Evolutionary conservation across 2,113 vertebrate genomes (phyloP).

Genomic region (Daubentonia madagascariensis): DNA sequence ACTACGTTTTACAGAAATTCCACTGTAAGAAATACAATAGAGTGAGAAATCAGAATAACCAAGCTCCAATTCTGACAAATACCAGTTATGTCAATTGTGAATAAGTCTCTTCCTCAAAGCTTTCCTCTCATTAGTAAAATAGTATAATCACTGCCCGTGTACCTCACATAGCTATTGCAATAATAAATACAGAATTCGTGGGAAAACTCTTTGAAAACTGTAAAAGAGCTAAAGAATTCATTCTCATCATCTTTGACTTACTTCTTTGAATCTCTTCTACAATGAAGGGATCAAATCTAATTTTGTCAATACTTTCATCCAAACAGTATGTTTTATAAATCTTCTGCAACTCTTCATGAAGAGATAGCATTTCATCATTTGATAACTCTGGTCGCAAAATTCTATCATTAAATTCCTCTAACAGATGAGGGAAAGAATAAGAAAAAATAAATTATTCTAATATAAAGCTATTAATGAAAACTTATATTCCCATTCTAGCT

Average conservation of each 20-base stretch:
- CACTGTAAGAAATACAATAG: neutral
- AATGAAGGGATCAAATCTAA: conserved; percentile 93
- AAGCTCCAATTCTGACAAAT: neutral
- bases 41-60: neutral
- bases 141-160: neutral
- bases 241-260: conserved; percentile 81
- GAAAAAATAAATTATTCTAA: conserved; percentile 46
- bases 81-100: neutral
- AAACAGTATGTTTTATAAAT: conserved; percentile 95
- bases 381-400: conserved; percentile 94
- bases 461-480: neutral
- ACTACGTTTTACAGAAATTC: conserved; percentile 14
- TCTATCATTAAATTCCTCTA: conserved; percentile 98
- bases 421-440: conserved; percentile 54
- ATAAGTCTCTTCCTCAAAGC: conserved; percentile 15
- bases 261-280: conserved; percentile 94
- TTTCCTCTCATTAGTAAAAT: conserved; percentile 5
- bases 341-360: conserved; percentile 93
- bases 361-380: conserved; percentile 88
- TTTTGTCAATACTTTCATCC: conserved; percentile 97
- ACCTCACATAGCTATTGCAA: neutral
- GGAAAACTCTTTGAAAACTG: neutral
- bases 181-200: neutral
- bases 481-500: neutral
- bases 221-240: neutral